Evolutionary conservation across 1,140 invertebrate genomes (phyloP).

Genomic region (Megathymus violae): DNA sequence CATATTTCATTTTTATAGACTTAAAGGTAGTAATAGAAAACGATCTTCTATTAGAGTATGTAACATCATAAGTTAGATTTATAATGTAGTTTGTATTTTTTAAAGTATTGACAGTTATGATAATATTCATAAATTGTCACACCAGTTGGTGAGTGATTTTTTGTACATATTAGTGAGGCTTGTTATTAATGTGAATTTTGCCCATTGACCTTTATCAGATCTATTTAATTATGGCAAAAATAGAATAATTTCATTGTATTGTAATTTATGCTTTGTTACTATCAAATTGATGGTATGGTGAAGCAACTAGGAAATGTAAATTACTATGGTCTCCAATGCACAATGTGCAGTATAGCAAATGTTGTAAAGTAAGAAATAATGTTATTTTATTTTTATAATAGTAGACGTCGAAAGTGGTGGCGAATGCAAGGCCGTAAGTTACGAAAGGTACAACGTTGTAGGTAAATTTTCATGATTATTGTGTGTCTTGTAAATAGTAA

Average conservation of each 20-base stretch:
- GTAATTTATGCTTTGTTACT: slow-evolving; percentile 18
- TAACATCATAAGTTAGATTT: slow-evolving; percentile 41
- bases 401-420: slow-evolving; percentile 62
- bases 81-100: slow-evolving; percentile 10
- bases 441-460: slow-evolving; percentile 76
- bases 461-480: slow-evolving; percentile 70
- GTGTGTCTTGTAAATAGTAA: slow-evolving; percentile 79
- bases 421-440: slow-evolving; percentile 55
- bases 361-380: slow-evolving; percentile 75
- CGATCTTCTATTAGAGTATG: slow-evolving; percentile 35
- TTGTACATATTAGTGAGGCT: slow-evolving; percentile 54
- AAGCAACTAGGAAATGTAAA: slow-evolving; percentile 44
- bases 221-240: slow-evolving; percentile 21
- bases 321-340: slow-evolving; percentile 60
- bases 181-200: slow-evolving; percentile 33
- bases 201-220: slow-evolving; percentile 5
- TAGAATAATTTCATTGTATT: slow-evolving; percentile 8
- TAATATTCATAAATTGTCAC: slow-evolving; percentile 23
- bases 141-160: slow-evolving; percentile 22
- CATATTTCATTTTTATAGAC: slow-evolving; percentile 24
- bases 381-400: slow-evolving; percentile 80
- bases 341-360: slow-evolving; percentile 78
- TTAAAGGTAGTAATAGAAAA: slow-evolving; percentile 14
- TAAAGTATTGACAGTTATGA: slow-evolving; percentile 17
- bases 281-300: slow-evolving; percentile 5